Evolutionary conservation across 2,113 vertebrate genomes (phyloP), one percentile per base, ranked within the genome.

Genomic region (Paramormyrops kingsleyae): DNA sequence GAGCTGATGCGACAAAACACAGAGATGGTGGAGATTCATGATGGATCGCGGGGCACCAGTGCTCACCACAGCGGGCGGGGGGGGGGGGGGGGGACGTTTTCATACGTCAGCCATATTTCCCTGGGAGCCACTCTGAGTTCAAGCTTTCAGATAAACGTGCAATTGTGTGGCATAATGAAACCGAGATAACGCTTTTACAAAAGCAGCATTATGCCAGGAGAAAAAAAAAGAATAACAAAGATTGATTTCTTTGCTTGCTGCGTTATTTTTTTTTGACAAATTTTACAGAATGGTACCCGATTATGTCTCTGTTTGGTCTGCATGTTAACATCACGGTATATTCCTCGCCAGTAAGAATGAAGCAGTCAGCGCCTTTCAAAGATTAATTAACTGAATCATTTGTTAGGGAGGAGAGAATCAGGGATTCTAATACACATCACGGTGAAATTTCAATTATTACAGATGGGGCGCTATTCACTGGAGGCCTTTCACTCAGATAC

Each of bases 51-150:
- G 44, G 50, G 42, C 46, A 77, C 15, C 74, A 17, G 15, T 8
- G 35, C 5, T 42, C 31, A 80, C 74, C 74, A 42, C 35, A 77
- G 70, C 1, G 2, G 27, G 70, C 13, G n/a, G 10, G 2, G 8
- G 12, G 12, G 10, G 31, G 7, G 0, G n/a, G 27, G 10, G 27
- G 27, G 70, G 74, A 85, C 77, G 89, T 91, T 87, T 56, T 88
- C 8, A 88, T 53, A 88, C 88, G 10, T 88, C 66, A 88, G 44
- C 62, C 53, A 77, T 88, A 91, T 90, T 88, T 89, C 89, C 89
- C 70, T 83, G n/a, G 70, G 88, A 92, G 88, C 39, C 70, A 87
- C 83, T 89, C 87, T 47, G 77, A n/a, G 74, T 90, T 27, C 49
- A 31, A 53, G 85, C 85, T 39, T 35, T 53, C 49, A 87, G 50